Evolutionary conservation across 2,888 invertebrate species (phyloP).

Genomic region (Polietes domitor): DNA sequence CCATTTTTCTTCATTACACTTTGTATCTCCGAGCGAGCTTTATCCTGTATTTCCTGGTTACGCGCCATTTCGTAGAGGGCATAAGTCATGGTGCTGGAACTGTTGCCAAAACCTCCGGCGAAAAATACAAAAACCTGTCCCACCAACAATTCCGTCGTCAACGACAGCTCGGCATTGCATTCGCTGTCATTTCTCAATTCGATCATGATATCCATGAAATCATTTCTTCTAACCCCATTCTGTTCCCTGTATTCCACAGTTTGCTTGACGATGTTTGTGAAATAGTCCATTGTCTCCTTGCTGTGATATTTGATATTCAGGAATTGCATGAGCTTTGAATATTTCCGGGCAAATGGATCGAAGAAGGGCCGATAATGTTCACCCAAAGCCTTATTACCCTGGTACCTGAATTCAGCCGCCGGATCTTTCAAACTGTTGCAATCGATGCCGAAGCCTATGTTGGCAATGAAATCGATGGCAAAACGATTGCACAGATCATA

Average conservation of each 20-base stretch:
- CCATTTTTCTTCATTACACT: slow-evolving; percentile 78
- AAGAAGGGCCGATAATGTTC: slow-evolving; percentile 64
- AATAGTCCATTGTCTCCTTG: slow-evolving; percentile 72
- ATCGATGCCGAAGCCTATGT: slow-evolving; percentile 80
- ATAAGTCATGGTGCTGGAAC: slow-evolving; percentile 81
- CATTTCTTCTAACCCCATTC: slow-evolving; percentile 78
- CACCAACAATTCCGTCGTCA: slow-evolving; percentile 79
- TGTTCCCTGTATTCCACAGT: slow-evolving; percentile 78
- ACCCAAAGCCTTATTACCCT: slow-evolving; percentile 69
- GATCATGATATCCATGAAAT: slow-evolving; percentile 82
- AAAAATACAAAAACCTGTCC: slow-evolving; percentile 59
- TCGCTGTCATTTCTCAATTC: slow-evolving; percentile 74
- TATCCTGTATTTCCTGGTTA: slow-evolving; percentile 80
- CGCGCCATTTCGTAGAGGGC: slow-evolving; percentile 81
- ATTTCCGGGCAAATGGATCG: slow-evolving; percentile 65
- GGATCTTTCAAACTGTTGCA: slow-evolving; percentile 78
- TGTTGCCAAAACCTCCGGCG: slow-evolving; percentile 82
- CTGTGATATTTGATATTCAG: slow-evolving; percentile 68
- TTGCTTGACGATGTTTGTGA: slow-evolving; percentile 79
- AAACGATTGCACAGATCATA: slow-evolving; percentile 51
- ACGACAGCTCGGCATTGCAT: too few species aligned
- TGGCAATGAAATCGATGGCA: slow-evolving; percentile 75
- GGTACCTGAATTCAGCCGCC: slow-evolving; percentile 73
- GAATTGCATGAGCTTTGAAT: slow-evolving; percentile 68
- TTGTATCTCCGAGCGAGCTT: slow-evolving; percentile 76